Base-by-base conservation (phyloP, 2,113 vertebrate species). In the Hyperoodon ampullatus region DNA sequence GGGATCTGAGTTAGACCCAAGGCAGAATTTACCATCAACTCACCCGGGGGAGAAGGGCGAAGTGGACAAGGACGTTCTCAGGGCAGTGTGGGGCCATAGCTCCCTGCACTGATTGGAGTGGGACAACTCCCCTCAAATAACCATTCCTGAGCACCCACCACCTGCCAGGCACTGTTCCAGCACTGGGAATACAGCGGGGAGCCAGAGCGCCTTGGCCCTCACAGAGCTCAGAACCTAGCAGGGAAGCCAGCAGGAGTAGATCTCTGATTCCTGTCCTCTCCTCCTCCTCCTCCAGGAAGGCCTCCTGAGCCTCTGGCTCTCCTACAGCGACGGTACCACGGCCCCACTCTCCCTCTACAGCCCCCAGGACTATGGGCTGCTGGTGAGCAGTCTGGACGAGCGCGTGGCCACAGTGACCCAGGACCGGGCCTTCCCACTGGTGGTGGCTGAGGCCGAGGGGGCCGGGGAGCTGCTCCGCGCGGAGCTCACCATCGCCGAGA, bases 351-450 rank as follows among this genome's bases (percentile, higher is more conserved):
- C 99, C 88, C 99, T 99, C 71, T 99, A 99, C 7, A 99, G 99
- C 97, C 99, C 99, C 77, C 99, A 99, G 98, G 99, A 99, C 98
- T 99, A 99, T 92, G 99, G 99, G 92, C 98, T 99, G 97, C 99
- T 99, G 42, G 99, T 99, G 97, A 99, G 98, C 97, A 99, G 99
- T 39, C 98, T 99, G 98, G 99, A 99, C 0, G 99, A 99, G 97
- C 99, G 98, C 26, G 99, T 99, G 77, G 99, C 99, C 70, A 99
- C 99, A 0, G 98, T 99, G 88, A 98, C 98, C 47, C 99, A 99
- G 95, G 99, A 99, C 97, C 98, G 99, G 19, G 98, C 99, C 2
- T 99, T 99, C 85, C 99, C 99, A 0, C 98, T 99, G 84, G 98
- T 99, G 97, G 98, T 99, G 95, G 99, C 99, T 0, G 99, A 99